phyloP scores from a whole-genome alignment of 2,888 invertebrate genomes.

The Petrolisthes manimaculis region DNA sequence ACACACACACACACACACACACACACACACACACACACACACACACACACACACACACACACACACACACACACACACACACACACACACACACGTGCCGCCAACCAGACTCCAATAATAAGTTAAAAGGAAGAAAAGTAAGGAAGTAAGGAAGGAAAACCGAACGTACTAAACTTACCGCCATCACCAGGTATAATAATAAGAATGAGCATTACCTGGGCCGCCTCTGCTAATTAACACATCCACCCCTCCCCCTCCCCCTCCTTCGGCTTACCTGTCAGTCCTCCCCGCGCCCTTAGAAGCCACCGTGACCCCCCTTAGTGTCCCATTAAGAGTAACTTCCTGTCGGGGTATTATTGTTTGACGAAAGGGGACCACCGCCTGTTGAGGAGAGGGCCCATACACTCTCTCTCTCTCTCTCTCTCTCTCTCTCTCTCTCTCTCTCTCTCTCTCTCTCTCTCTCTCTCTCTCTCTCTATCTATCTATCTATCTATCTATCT shows the following conservation, averaged over 20 bases:
- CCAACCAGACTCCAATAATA: neutral
- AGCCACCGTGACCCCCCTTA: neutral
- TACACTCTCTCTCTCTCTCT: neutral
- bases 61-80: conserved; percentile 1
- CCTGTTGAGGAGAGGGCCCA: no score
- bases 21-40: conserved; percentile 1
- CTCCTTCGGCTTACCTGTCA: neutral
- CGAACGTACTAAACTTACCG: neutral
- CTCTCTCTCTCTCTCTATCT: neutral
- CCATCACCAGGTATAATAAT: neutral
- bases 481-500: neutral
- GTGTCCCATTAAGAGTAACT: no score
- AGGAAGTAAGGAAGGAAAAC: conserved; percentile 14
- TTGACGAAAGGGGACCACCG: no score
- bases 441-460: neutral
- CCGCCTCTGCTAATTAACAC: neutral
- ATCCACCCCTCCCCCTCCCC: neutral
- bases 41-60: neutral
- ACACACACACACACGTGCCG: neutral
- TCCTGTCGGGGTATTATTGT: no score
- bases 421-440: neutral
- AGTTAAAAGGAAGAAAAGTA: neutral
- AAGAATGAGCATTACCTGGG: neutral
- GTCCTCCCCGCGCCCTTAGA: neutral
- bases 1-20: neutral